phyloP scores from a whole-genome alignment of 1,140 invertebrate species.

The Drosophila serrata region DNA sequence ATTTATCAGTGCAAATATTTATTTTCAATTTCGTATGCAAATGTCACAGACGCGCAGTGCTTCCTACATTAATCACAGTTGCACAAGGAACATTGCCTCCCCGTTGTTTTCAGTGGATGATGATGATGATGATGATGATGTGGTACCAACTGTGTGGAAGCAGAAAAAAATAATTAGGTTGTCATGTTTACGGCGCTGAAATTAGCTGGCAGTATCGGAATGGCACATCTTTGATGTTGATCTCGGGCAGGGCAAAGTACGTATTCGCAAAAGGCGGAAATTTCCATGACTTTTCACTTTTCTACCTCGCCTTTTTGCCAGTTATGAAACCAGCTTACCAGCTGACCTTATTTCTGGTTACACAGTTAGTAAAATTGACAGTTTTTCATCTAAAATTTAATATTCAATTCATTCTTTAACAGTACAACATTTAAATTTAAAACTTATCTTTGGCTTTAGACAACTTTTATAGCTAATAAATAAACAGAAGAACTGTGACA shows the following conservation, averaged over 20 bases:
- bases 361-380: neutral
- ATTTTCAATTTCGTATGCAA: conserved; percentile 81
- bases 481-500: neutral
- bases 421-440: neutral
- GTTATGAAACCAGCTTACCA: conserved; percentile 65
- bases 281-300: conserved; percentile 55
- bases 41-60: conserved; percentile 47
- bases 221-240: conserved; percentile 72
- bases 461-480: neutral
- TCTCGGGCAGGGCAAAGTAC: conserved; percentile 22
- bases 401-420: neutral
- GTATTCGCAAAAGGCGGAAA: conserved; percentile 26
- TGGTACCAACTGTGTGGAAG: conserved; percentile 29
- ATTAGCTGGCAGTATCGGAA: conserved; percentile 79
- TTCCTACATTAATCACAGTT: conserved; percentile 65
- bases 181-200: conserved; percentile 80
- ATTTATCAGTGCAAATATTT: conserved; percentile 77
- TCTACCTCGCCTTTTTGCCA: conserved; percentile 10
- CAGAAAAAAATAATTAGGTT: conserved; percentile 81
- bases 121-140: conserved; percentile 12
- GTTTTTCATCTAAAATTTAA: too few species aligned
- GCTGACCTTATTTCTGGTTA: conserved; percentile 63
- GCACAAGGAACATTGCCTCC: conserved; percentile 2
- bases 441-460: neutral
- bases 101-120: conserved; percentile 14